A percentile compares a stretch with the other conserved stretches of the same genome.
These are phyloP conservation scores for Automeris io DNA, from an alignment of 2,888 invertebrate species.

Conservation along the genomic window DNA sequence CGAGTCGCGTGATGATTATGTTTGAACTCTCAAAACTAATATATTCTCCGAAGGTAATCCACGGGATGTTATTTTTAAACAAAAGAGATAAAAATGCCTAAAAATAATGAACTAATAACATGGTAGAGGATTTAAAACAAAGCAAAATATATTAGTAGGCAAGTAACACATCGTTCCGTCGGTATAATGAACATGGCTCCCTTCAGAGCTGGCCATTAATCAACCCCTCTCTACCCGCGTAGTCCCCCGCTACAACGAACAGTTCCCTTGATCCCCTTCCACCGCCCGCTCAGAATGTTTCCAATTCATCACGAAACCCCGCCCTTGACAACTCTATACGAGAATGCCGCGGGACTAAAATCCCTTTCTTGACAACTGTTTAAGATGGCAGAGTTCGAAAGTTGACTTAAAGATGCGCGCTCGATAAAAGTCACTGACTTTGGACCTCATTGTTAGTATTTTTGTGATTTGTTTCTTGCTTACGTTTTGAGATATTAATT, in stretches of 20 bases:
- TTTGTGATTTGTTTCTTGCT: too few species aligned
- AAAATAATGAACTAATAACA: slow-evolving; percentile 69
- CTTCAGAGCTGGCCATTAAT: slow-evolving; percentile 64
- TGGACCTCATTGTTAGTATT: too few species aligned
- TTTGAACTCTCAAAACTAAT: slow-evolving; percentile 29
- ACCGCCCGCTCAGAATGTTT: slow-evolving; percentile 65
- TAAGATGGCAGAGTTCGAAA: slow-evolving; percentile 18
- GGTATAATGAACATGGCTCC: slow-evolving; percentile 76
- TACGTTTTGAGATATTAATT: too few species aligned
- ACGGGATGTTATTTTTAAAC: slow-evolving; percentile 49
- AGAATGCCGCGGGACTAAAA: slow-evolving; percentile 50
- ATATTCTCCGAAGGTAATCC: slow-evolving; percentile 43
- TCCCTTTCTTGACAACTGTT: slow-evolving; percentile 29
- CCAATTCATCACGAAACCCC: slow-evolving; percentile 77
- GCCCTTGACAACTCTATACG: slow-evolving; percentile 80
- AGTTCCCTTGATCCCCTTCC: slow-evolving; percentile 57
- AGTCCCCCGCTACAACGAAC: slow-evolving; percentile 39
- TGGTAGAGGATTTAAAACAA: slow-evolving; percentile 46
- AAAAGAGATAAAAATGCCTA: slow-evolving; percentile 67
- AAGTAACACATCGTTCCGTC: slow-evolving; percentile 71
- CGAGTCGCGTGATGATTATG: slow-evolving; percentile 30
- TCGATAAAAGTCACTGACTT: slow-evolving; percentile 22
- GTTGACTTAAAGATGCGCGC: slow-evolving; percentile 23
- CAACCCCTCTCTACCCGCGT: slow-evolving; percentile 53
- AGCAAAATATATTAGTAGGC: slow-evolving; percentile 70